Conservation (phyloP, 1,140 invertebrate genomes). For the Nebria ingens region DNA sequence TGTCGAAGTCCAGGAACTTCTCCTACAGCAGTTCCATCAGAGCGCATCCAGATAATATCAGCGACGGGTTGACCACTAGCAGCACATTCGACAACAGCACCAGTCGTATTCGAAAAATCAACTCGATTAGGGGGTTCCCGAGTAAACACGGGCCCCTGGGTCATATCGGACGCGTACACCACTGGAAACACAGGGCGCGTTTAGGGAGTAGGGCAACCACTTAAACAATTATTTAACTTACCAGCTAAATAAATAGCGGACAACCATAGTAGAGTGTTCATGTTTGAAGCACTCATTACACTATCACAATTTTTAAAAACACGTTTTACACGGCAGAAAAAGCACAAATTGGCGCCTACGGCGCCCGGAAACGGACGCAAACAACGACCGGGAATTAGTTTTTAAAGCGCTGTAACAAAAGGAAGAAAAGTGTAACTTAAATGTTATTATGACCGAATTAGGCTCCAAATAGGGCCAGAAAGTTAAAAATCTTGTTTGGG, state of each 20-base stretch:
- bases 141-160: constrained; percentile 79
- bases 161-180: constrained; percentile 20
- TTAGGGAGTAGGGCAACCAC: too few relatives aligned
- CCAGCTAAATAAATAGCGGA: background rate
- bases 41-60: constrained; percentile 83
- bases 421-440: too few relatives aligned
- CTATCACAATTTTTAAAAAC: background rate
- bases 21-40: constrained; percentile 77
- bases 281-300: background rate
- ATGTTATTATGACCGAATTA: too few relatives aligned
- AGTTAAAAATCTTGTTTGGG: too few relatives aligned
- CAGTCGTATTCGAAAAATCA: constrained; percentile 90
- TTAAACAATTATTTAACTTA: background rate
- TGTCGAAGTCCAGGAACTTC: constrained; percentile 80
- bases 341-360: background rate
- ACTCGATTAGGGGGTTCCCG: constrained; percentile 83
- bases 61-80: constrained; percentile 83
- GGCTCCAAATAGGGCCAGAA: too few relatives aligned
- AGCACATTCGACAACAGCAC: constrained; percentile 84
- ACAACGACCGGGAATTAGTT: background rate
- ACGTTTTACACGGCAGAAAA: too few relatives aligned
- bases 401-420: background rate
- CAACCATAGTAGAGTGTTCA: background rate
- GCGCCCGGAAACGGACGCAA: background rate
- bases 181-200: background rate